A percentile compares a stretch with the other conserved stretches of the same genome.
Conservation (phyloP, 2,888 invertebrate genomes). For the Apotomis turbidana region DNA sequence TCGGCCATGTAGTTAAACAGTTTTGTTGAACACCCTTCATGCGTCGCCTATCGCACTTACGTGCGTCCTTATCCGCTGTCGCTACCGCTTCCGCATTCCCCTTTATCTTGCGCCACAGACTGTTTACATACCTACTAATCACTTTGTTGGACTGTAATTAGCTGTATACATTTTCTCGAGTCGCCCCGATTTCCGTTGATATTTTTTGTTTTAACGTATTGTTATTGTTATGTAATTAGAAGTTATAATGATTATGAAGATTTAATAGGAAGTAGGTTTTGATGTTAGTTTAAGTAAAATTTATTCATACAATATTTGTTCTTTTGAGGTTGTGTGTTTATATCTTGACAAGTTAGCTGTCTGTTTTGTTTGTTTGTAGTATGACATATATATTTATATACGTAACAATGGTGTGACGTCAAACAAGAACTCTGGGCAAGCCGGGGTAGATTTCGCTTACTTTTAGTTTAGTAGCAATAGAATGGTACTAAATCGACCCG, state of each 20-base stretch:
- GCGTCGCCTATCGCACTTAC: slow-evolving; percentile 1
- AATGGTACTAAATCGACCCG: too few relatives aligned
- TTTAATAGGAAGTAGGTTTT: slow-evolving; percentile 17
- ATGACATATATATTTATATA: too few relatives aligned
- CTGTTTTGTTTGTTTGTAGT: neutral
- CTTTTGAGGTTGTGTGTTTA: neutral
- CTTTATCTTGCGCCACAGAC: slow-evolving; percentile 26
- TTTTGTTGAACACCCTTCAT: too few relatives aligned
- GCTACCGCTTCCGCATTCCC: slow-evolving; percentile 9
- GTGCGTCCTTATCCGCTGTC: slow-evolving; percentile 4
- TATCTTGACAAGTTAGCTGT: neutral
- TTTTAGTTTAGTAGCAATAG: too few relatives aligned
- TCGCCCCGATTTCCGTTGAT: slow-evolving; percentile 1
- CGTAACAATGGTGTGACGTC: too few relatives aligned
- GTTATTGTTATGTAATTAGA: slow-evolving; percentile 14
- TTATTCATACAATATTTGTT: neutral
- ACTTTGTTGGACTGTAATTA: slow-evolving; percentile 25
- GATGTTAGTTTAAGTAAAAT: slow-evolving; percentile 22
- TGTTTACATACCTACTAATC: slow-evolving; percentile 22
- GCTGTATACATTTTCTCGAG: slow-evolving; percentile 10
- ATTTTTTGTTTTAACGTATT: slow-evolving; percentile 2
- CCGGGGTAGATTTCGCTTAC: too few relatives aligned
- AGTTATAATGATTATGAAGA: slow-evolving; percentile 5
- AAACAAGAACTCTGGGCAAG: too few relatives aligned
- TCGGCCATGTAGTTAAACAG: too few relatives aligned